These are phyloP conservation scores for Corythornis cristatus DNA, from an alignment of 2,113 vertebrate genomes.

Conservation along the genomic window DNA sequence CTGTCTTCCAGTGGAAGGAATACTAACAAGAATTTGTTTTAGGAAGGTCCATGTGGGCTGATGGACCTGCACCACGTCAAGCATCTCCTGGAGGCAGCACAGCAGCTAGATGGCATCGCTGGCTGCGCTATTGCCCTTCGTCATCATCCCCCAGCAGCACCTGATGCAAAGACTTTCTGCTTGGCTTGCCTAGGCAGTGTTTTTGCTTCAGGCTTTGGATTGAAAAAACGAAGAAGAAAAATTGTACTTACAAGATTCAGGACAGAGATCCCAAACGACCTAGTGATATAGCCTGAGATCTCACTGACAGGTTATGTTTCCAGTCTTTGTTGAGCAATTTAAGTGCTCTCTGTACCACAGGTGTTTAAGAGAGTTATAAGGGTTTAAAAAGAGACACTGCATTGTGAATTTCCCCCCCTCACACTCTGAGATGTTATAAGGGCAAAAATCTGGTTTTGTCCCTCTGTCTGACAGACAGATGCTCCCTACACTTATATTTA, in stretches of 20 bases:
- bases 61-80: background rate
- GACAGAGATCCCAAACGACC: background rate
- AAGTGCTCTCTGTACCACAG: background rate
- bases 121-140: background rate
- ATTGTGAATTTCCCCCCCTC: background rate
- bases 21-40: background rate
- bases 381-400: background rate
- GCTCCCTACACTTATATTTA: background rate
- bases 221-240: background rate
- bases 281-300: background rate
- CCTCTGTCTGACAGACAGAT: background rate
- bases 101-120: slow-evolving; percentile 66
- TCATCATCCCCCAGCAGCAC: background rate
- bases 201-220: background rate
- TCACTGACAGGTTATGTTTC: background rate
- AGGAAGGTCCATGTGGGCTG: background rate
- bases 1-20: background rate
- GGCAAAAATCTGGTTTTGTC: background rate
- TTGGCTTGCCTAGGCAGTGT: background rate
- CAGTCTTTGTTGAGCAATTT: background rate
- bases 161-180: background rate
- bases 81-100: background rate
- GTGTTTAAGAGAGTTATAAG: background rate
- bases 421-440: background rate
- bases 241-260: background rate